Evolutionary conservation across 2,888 invertebrate genomes (phyloP).

Genomic region (Oxytorus armatus): DNA sequence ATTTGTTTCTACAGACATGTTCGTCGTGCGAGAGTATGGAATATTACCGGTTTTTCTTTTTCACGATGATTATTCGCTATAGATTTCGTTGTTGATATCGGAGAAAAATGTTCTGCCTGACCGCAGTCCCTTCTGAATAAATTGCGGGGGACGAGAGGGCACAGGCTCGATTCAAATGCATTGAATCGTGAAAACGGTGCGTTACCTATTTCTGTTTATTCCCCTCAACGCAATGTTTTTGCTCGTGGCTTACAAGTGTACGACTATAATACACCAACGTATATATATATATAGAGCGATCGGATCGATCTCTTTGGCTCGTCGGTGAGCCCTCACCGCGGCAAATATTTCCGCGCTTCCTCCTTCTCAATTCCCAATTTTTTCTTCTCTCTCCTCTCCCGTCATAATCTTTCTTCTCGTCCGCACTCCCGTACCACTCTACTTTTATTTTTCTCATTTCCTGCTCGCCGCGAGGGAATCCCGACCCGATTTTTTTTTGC

Average conservation of each 20-base stretch:
- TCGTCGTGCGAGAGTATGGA: slow-evolving; percentile 9
- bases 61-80: not conserved
- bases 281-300: slow-evolving; percentile 56
- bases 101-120: not conserved
- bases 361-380: not conserved
- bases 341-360: not conserved
- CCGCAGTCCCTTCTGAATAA: not conserved
- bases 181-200: slow-evolving; percentile 40
- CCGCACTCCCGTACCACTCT: not conserved
- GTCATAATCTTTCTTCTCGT: slow-evolving; percentile 29
- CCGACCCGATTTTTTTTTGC: not conserved
- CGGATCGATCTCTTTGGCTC: slow-evolving; percentile 36
- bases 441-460: slow-evolving; percentile 34
- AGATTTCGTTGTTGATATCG: slow-evolving; percentile 11
- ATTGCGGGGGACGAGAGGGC: not conserved
- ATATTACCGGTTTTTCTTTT: slow-evolving; percentile 3
- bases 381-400: slow-evolving; percentile 13
- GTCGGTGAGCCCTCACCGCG: slow-evolving; percentile 20
- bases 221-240: slow-evolving; percentile 14
- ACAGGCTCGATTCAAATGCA: slow-evolving; percentile 24
- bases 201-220: slow-evolving; percentile 31
- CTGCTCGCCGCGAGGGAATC: slow-evolving; percentile 22
- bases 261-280: slow-evolving; percentile 11
- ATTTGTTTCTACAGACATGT: not conserved
- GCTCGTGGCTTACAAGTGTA: not conserved